phyloP scores from a whole-genome alignment of 2,797 vertebrate species.

The Hemitrygon akajei region DNA sequence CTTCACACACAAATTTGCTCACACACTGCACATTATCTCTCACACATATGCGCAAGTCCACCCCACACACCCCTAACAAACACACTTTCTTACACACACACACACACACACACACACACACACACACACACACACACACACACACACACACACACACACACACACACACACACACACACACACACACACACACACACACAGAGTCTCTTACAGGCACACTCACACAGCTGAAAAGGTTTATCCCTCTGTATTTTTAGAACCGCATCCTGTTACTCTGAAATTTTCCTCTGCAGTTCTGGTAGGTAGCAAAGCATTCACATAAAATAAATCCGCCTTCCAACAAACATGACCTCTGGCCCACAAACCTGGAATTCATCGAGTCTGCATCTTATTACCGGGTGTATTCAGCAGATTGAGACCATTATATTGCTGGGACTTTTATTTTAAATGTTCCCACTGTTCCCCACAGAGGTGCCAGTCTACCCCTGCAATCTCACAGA shows the following conservation, averaged over 20 bases:
- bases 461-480: background rate
- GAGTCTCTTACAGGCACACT: too few species aligned
- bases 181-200: background rate
- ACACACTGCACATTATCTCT: too few species aligned
- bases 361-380: constrained; percentile 22
- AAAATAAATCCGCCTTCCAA: background rate
- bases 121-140: background rate
- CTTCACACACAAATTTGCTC: too few species aligned
- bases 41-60: too few species aligned
- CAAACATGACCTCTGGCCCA: constrained; percentile 29
- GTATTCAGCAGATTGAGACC: constrained; percentile 2
- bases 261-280: background rate
- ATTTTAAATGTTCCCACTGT: constrained; percentile 19
- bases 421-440: background rate
- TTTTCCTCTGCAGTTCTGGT: background rate
- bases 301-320: background rate
- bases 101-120: background rate
- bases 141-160: background rate
- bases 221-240: background rate
- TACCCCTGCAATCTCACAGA: background rate
- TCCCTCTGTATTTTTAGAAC: background rate
- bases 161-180: background rate
- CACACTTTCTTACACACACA: background rate
- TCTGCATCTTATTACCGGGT: background rate
- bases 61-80: too few species aligned